phyloP scores from a whole-genome alignment of 2,797 vertebrate genomes.

The Novumbra hubbsi region DNA sequence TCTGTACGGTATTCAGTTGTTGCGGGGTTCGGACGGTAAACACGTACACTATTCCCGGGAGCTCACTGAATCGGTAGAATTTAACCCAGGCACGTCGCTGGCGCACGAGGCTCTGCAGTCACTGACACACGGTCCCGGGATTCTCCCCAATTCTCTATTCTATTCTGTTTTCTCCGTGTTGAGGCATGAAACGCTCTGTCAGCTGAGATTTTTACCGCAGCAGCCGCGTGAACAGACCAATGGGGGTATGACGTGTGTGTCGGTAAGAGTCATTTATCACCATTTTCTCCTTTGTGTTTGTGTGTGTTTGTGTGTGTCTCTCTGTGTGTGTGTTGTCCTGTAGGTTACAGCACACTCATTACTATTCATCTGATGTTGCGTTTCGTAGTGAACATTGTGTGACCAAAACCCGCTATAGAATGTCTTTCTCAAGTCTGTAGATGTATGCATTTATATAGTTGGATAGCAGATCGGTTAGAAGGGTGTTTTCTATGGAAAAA shows the following conservation, averaged over 20 bases:
- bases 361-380: slow-evolving; percentile 2
- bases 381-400: not conserved
- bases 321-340: not conserved
- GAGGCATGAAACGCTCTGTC: slow-evolving; percentile 18
- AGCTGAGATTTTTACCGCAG: slow-evolving; percentile 53
- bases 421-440: not conserved
- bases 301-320: not conserved
- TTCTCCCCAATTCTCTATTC: not conserved
- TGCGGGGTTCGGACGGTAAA: not conserved
- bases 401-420: not conserved
- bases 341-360: not conserved
- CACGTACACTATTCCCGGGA: slow-evolving; percentile 1
- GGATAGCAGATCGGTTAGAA: not conserved
- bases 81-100: slow-evolving; percentile 57
- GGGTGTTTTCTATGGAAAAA: not conserved
- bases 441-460: not conserved
- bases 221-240: slow-evolving; percentile 20
- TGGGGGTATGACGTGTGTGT: slow-evolving; percentile 4
- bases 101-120: slow-evolving; percentile 62
- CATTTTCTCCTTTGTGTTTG: slow-evolving; percentile 4
- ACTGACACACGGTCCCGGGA: slow-evolving; percentile 51
- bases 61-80: not conserved
- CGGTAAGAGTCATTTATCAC: slow-evolving; percentile 6
- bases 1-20: not conserved
- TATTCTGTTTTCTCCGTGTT: not conserved